Percentiles rank a stretch among this genome's conserved stretches.
These are phyloP conservation scores for Himalopsyche kuldschensis DNA, from an alignment of 2,888 invertebrate genomes.

Conservation along the genomic window DNA sequence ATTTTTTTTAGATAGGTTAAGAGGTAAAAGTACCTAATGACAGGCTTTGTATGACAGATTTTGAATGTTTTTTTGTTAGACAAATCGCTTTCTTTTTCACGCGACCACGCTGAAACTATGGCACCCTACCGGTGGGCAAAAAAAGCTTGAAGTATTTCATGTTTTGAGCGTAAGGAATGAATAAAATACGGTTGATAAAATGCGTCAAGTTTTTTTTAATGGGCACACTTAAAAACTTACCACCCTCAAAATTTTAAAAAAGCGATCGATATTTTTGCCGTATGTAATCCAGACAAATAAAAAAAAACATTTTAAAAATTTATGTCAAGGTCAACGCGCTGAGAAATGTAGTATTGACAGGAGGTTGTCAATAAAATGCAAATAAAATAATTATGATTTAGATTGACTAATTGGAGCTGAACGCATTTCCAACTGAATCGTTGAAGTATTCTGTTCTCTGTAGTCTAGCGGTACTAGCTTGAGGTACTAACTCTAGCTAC, in stretches of 20 bases:
- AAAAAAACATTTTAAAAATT: background rate
- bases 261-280: background rate
- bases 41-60: background rate
- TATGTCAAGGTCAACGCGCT: background rate
- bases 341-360: background rate
- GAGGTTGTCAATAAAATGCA: background rate
- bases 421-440: too few species aligned
- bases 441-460: too few species aligned
- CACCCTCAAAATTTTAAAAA: background rate
- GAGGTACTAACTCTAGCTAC: too few species aligned
- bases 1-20: too few species aligned
- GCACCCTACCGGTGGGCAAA: background rate
- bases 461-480: too few species aligned
- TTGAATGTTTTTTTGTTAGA: background rate
- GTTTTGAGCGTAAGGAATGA: too few species aligned
- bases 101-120: background rate
- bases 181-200: background rate
- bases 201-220: background rate
- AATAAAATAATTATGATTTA: too few species aligned
- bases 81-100: background rate
- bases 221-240: background rate
- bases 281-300: background rate
- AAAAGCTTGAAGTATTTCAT: background rate
- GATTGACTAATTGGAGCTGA: too few species aligned
- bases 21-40: too few species aligned